Evolutionary conservation across 2,888 invertebrate species (phyloP), one percentile per base, ranked within the genome.

Genomic region (Scaptomyza reducta): DNA sequence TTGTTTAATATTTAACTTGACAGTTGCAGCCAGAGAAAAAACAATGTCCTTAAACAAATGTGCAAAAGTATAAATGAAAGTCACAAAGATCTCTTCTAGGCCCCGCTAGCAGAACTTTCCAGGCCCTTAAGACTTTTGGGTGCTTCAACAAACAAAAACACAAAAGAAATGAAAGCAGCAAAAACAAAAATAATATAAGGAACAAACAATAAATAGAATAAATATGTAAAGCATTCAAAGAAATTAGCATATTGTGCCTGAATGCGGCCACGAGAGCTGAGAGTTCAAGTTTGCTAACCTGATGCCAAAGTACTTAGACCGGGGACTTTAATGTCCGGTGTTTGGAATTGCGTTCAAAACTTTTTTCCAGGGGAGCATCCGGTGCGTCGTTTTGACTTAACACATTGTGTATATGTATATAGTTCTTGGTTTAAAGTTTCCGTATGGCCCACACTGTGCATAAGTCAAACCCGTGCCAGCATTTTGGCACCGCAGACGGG

Each of bases 391-490:
- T 70, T 66, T 76, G 70, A 83, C 74, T 82, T 66, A 66, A 55
- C 40, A 60, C 57, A 54, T 18, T 6, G 22, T 35, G 10, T 4
- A 1, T 22, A 29, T 10, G 29, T 13, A 42, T 18, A 18, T 46
- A 40, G 40, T 61, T 61, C 53, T 50, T 55, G 65, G 67, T 81
- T 85, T 73, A 74, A 87, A 85, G 65, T 84, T 86, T 74, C 70
- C 74, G 50, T 60, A 57, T 83, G 77, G 74, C 40, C 60, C 51
- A 31, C 49, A 61, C 49, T 56, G 65, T 75, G 75, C 72, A 77
- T 85, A 87, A 87, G 87, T 85, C 87, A 85, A 85, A 72, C 82
- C 87, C 82, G 87, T 87, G 87, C 69, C 79, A 55, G 27, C 61
- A 55, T 51, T 62, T 61, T 61, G 45, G 38, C 33, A 41, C 40